A percentile compares a stretch with the other conserved stretches of the same genome.
phyloP scores from a whole-genome alignment of 2,113 vertebrate genomes.

The Tenrec ecaudatus region DNA sequence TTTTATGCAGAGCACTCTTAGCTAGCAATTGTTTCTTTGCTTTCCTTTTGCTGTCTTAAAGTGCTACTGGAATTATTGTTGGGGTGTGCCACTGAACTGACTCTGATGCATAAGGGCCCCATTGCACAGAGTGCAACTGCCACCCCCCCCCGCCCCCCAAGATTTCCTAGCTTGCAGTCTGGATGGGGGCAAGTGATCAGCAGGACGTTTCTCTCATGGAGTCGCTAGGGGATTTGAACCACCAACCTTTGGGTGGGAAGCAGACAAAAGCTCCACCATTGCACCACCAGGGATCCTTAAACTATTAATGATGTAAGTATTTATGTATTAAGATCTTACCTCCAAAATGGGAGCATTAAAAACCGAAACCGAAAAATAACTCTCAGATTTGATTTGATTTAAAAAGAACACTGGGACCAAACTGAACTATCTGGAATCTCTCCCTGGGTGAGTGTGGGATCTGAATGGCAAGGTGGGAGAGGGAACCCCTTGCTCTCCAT shows the following conservation, averaged over 20 bases:
- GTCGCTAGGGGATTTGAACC: background rate
- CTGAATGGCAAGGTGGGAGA: background rate
- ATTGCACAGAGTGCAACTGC: background rate
- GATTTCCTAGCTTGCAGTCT: background rate
- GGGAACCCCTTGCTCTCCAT: background rate
- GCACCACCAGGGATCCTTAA: background rate
- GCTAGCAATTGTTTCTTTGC: background rate
- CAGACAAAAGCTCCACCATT: background rate
- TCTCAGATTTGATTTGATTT: background rate
- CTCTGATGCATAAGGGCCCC: background rate
- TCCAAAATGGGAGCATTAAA: background rate
- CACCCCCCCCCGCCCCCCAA: background rate
- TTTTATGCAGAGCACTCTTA: background rate
- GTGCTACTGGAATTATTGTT: background rate
- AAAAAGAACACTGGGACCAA: background rate
- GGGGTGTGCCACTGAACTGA: background rate
- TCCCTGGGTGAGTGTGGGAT: fast-evolving
- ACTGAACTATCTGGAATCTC: background rate
- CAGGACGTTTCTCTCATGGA: background rate
- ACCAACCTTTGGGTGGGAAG: background rate
- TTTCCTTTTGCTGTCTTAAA: constrained; percentile 5
- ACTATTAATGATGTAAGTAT: background rate
- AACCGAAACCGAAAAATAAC: no score
- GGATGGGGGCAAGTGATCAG: background rate
- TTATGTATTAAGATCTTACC: background rate